These are phyloP conservation scores for Ecdyonurus torrentis DNA, from an alignment of 2,888 invertebrate species.

Conservation along the genomic window DNA sequence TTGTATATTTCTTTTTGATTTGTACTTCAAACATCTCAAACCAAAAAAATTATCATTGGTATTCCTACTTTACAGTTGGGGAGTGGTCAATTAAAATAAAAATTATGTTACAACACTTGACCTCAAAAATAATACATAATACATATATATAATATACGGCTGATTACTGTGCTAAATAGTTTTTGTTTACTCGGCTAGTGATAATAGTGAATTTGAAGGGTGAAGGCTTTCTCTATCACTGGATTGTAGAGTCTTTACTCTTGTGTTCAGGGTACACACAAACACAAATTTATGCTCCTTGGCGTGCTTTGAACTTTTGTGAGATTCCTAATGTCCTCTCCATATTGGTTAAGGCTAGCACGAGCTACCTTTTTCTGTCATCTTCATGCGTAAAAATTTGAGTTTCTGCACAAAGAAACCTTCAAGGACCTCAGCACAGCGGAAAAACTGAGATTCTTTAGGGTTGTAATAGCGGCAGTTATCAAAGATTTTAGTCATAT, in stretches of 20 bases:
- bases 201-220: not conserved
- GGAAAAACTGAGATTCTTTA: constrained; percentile 86
- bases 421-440: constrained; percentile 90
- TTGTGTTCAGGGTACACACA: not conserved
- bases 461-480: constrained; percentile 97
- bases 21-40: not conserved
- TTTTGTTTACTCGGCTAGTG: too few relatives aligned
- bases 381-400: constrained; percentile 68
- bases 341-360: too few relatives aligned
- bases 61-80: not conserved
- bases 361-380: constrained; percentile 20
- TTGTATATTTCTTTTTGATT: too few relatives aligned
- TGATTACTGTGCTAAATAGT: too few relatives aligned
- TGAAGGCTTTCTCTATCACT: not conserved
- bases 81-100: not conserved
- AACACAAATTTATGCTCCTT: too few relatives aligned
- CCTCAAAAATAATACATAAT: too few relatives aligned
- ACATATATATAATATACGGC: too few relatives aligned
- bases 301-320: too few relatives aligned
- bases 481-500: constrained; percentile 96
- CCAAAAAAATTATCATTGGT: not conserved
- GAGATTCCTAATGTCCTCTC: too few relatives aligned
- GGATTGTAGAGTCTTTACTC: not conserved
- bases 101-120: not conserved
- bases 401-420: constrained; percentile 91